A percentile compares a stretch with the other conserved stretches of the same genome.
phyloP scores from a whole-genome alignment of 1,140 invertebrate genomes.

The Thaumatotibia leucotreta region DNA sequence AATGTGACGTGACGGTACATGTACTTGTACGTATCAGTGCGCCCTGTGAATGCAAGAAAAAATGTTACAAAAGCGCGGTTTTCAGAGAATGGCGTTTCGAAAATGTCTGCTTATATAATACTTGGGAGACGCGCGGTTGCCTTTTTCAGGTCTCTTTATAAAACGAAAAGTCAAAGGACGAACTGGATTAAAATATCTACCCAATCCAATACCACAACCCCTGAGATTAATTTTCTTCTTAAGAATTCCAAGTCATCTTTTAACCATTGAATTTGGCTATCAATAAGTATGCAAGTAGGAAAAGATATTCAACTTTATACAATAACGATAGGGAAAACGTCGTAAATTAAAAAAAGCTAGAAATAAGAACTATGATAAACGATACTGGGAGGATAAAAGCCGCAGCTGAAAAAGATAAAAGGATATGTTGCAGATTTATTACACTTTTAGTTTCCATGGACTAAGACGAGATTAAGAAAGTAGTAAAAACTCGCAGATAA shows the following conservation, averaged over 20 bases:
- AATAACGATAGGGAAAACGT: background rate
- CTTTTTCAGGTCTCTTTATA: conserved; percentile 18
- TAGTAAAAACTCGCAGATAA: background rate
- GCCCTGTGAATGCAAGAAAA: background rate
- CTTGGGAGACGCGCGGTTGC: background rate
- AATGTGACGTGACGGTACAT: background rate
- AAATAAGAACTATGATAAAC: background rate
- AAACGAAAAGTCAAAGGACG: conserved; percentile 19
- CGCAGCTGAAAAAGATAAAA: conserved; percentile 1
- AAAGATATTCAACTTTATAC: background rate
- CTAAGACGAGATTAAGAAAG: conserved; percentile 9
- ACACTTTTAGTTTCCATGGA: background rate
- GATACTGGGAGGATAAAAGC: background rate
- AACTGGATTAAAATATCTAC: conserved; percentile 18
- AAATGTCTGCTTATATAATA: conserved; percentile 16
- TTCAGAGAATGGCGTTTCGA: conserved; percentile 19
- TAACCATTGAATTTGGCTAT: background rate
- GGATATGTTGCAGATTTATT: conserved; percentile 7
- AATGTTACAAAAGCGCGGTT: conserved; percentile 22
- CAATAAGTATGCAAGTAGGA: background rate
- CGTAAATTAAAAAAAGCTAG: background rate
- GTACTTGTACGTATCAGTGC: background rate
- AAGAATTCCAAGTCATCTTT: conserved; percentile 4
- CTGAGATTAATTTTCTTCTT: conserved; percentile 24
- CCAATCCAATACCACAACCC: conserved; percentile 12